Conservation (phyloP, 2,888 invertebrate genomes). For the Troglohyphantes excavatus region DNA sequence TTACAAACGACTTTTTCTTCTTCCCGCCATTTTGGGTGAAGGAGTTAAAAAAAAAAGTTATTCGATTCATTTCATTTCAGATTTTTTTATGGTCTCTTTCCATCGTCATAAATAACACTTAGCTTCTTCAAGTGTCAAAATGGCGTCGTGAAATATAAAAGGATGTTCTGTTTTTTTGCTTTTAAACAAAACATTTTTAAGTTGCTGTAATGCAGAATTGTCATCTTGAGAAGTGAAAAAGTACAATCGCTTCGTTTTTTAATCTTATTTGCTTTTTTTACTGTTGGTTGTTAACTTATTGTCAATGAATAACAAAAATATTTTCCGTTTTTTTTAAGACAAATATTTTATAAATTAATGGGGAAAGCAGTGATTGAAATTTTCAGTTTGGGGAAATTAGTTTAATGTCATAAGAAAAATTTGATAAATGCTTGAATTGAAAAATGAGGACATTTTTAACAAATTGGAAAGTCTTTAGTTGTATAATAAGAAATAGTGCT, state of each 20-base stretch:
- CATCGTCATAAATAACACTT: conserved; percentile 69
- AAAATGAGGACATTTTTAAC: not conserved
- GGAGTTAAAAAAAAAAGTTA: conserved; percentile 25
- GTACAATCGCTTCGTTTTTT: not conserved
- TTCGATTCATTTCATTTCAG: conserved; percentile 42
- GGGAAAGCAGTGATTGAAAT: not conserved
- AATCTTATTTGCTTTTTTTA: conserved; percentile 1
- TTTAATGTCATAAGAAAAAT: conserved; percentile 12
- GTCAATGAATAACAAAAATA: conserved; percentile 11
- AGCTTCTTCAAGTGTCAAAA: conserved; percentile 49
- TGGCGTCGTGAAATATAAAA: conserved; percentile 14
- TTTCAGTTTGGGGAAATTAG: conserved; percentile 39
- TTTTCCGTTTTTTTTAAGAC: not conserved
- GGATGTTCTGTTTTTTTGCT: conserved; percentile 24
- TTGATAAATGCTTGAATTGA: not conserved
- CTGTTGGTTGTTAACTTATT: not conserved
- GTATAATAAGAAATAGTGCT: too few relatives aligned
- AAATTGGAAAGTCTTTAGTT: too few relatives aligned
- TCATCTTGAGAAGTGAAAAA: not conserved
- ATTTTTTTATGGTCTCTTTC: not conserved
- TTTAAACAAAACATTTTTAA: conserved; percentile 26
- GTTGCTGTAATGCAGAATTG: conserved; percentile 19
- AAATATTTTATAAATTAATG: conserved; percentile 24
- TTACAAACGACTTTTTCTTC: conserved; percentile 25
- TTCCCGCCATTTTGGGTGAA: not conserved